Conservation (phyloP, 2,797 vertebrate species). For the Enteromius trimaculatus region DNA sequence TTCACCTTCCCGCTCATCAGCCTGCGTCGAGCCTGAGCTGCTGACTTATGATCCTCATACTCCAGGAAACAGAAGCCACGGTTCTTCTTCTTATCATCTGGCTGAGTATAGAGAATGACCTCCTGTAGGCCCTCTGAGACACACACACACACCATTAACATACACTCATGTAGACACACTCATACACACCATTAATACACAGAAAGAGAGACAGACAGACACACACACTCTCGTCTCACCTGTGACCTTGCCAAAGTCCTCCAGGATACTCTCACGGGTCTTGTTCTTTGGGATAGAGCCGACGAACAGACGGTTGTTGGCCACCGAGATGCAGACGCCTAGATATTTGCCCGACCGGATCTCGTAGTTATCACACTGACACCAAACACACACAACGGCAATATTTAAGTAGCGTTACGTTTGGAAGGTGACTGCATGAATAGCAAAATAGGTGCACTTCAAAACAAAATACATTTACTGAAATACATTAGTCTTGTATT, state of each 20-base stretch:
- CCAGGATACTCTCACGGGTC: conserved; percentile 96
- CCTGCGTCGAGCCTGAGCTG: conserved; percentile 96
- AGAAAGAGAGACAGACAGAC: too few species aligned
- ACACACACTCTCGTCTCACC: conserved; percentile 75
- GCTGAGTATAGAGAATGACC: conserved; percentile 98
- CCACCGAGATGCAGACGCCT: conserved; percentile 98
- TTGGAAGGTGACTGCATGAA: too few species aligned
- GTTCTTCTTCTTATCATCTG: conserved; percentile 99
- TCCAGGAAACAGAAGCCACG: conserved; percentile 98
- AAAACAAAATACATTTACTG: too few species aligned
- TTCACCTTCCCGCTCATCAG: conserved; percentile 99
- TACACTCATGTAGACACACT: neutral
- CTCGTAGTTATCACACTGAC: conserved; percentile 98
- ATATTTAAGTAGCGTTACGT: too few species aligned
- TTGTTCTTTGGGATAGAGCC: conserved; percentile 99
- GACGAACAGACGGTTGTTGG: conserved; percentile 98
- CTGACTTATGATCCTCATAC: conserved; percentile 98
- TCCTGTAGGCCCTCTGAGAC: conserved; percentile 81
- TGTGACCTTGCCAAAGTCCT: conserved; percentile 99
- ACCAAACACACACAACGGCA: conserved; percentile 27
- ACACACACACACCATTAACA: conserved; percentile 18
- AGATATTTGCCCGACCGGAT: conserved; percentile 97
- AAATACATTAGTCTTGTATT: too few species aligned
- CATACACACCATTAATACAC: too few species aligned
- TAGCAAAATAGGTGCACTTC: too few species aligned